Evolutionary conservation across 2,888 invertebrate species (phyloP).

Genomic region (Rapana venosa): DNA sequence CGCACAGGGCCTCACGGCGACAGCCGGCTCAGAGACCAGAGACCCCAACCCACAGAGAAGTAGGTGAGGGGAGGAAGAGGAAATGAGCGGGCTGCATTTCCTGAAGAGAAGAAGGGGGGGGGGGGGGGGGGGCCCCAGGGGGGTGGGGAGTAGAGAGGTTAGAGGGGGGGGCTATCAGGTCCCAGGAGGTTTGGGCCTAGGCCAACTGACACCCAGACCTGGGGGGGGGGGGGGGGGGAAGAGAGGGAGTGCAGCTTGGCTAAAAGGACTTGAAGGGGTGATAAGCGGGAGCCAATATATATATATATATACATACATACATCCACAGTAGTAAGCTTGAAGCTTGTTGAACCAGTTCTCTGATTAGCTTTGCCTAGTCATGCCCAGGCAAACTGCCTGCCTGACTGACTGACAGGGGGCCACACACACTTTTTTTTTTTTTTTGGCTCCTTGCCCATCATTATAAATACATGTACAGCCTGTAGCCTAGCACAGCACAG

Average conservation of each 20-base stretch:
- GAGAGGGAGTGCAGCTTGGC: too few species aligned
- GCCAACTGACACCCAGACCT: background rate
- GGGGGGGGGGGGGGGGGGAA: too few species aligned
- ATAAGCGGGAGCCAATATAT: too few species aligned
- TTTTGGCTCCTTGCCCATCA: slow-evolving; percentile 18
- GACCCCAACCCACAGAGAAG: background rate
- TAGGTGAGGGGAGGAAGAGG: slow-evolving; percentile 37
- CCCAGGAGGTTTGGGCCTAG: background rate
- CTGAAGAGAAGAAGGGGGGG: background rate
- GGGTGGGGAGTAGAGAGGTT: background rate
- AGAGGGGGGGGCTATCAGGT: too few species aligned
- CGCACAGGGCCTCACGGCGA: background rate
- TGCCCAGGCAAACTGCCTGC: background rate
- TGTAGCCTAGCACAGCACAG: too few species aligned
- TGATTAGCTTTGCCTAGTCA: slow-evolving; percentile 26
- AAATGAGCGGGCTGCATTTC: slow-evolving; percentile 25
- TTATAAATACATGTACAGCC: background rate
- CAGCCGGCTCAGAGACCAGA: background rate
- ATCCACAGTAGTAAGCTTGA: background rate
- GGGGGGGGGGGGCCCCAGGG: background rate
- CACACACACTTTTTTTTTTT: too few species aligned
- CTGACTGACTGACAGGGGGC: background rate
- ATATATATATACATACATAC: too few species aligned
- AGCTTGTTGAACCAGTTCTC: slow-evolving; percentile 38
- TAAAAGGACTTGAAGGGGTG: too few species aligned